These are phyloP conservation scores for Drosophila takahashii DNA, from an alignment of 1,140 invertebrate species.

Conservation along the genomic window DNA sequence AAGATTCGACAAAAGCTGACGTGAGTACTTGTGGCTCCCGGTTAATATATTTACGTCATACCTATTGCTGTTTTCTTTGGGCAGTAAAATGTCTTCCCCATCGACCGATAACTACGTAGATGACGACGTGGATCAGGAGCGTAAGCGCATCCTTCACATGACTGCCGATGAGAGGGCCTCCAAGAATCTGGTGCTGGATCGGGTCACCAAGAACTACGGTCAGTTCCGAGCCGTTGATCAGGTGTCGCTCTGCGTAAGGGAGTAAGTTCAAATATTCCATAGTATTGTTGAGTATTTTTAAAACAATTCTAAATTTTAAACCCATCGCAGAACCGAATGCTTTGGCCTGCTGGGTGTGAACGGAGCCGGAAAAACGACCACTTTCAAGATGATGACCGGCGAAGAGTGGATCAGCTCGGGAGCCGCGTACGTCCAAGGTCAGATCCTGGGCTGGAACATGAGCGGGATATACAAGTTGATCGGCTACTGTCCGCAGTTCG, in stretches of 20 bases:
- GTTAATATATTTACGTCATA: too few species aligned
- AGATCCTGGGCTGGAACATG: constrained; percentile 86
- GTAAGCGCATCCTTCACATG: constrained; percentile 71
- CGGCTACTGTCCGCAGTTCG: constrained; percentile 94
- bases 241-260: constrained; percentile 87
- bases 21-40: constrained; percentile 35
- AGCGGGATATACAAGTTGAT: constrained; percentile 87
- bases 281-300: too few species aligned
- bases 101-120: constrained; percentile 67
- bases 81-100: constrained; percentile 53
- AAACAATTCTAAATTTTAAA: too few species aligned
- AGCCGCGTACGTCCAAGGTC: constrained; percentile 86
- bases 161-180: constrained; percentile 25
- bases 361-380: constrained; percentile 94
- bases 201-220: constrained; percentile 89
- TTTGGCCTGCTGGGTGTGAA: constrained; percentile 96
- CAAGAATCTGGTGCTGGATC: constrained; percentile 84
- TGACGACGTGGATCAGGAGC: constrained; percentile 84
- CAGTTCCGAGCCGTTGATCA: constrained; percentile 89
- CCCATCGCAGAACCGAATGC: constrained; percentile 88
- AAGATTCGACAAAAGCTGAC: constrained; percentile 28
- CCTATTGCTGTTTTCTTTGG: background rate
- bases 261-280: too few species aligned
- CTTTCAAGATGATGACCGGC: constrained; percentile 96
- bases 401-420: constrained; percentile 87